phyloP scores from a whole-genome alignment of 2,797 vertebrate genomes.

The Scleropages formosus region DNA sequence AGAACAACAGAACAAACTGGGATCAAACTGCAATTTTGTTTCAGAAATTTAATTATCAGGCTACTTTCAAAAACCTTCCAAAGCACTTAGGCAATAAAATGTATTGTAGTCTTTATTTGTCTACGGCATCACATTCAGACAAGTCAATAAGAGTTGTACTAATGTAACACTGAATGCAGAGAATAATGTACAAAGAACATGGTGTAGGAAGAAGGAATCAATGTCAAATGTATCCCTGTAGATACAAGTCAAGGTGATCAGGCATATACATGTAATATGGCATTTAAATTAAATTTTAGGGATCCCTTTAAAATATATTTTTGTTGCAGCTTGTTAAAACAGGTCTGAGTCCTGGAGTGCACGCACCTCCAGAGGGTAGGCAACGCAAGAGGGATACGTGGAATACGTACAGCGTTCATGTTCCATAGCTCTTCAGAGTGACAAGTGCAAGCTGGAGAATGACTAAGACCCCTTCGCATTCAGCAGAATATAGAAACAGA shows the following conservation, averaged over 20 bases:
- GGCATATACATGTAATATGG: constrained; percentile 12
- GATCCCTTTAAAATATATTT: too few relatives aligned
- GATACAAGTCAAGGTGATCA: constrained; percentile 15
- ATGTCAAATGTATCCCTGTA: constrained; percentile 21
- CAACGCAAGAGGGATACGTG: too few relatives aligned
- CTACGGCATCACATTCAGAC: constrained; percentile 8
- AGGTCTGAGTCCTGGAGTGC: too few relatives aligned
- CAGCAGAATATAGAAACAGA: not conserved
- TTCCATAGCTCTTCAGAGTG: too few relatives aligned
- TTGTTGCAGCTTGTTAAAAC: too few relatives aligned
- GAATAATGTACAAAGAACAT: too few relatives aligned
- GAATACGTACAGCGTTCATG: too few relatives aligned
- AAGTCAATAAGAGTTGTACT: constrained; percentile 13
- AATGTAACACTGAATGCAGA: not conserved
- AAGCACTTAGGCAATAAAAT: not conserved
- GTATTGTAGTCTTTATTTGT: constrained; percentile 1
- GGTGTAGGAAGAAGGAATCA: constrained; percentile 4
- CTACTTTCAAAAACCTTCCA: not conserved
- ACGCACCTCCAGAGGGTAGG: too few relatives aligned
- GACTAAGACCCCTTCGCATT: not conserved
- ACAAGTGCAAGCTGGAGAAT: too few relatives aligned
- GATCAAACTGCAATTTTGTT: too few relatives aligned
- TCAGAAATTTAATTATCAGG: too few relatives aligned
- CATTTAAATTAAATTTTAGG: too few relatives aligned
- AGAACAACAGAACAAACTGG: not conserved